phyloP scores from a whole-genome alignment of 1,140 invertebrate genomes.

The Plectrocnemia conspersa region DNA sequence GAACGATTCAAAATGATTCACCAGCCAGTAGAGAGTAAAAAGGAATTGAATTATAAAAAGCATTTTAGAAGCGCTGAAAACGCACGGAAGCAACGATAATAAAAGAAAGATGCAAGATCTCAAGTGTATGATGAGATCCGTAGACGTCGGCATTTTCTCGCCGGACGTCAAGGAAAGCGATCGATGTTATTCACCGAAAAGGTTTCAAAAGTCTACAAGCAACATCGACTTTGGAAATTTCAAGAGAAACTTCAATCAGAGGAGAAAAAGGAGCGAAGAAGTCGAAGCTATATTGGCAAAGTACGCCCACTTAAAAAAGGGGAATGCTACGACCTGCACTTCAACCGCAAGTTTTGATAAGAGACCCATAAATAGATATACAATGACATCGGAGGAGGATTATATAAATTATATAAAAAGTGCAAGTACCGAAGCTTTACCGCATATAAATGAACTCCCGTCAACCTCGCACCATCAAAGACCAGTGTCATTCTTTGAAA shows the following conservation, averaged over 20 bases:
- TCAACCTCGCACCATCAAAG: no score
- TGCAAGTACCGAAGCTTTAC: no score
- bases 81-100: no score
- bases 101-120: slow-evolving; percentile 24
- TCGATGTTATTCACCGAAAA: not conserved
- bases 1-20: no score
- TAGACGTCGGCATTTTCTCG: slow-evolving; percentile 26
- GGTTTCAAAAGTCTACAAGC: not conserved
- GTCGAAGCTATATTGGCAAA: slow-evolving; percentile 27
- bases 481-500: no score
- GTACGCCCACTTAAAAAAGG: slow-evolving; percentile 18
- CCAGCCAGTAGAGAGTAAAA: no score
- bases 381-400: no score
- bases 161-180: slow-evolving; percentile 10
- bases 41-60: no score
- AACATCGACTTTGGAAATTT: slow-evolving; percentile 11
- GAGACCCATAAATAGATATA: no score
- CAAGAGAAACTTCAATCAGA: slow-evolving; percentile 26
- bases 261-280: slow-evolving; percentile 23
- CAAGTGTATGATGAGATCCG: slow-evolving; percentile 27
- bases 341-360: not conserved
- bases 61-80: no score
- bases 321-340: not conserved
- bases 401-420: no score
- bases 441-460: no score